Percentiles rank a stretch among this genome's conserved stretches.
Evolutionary conservation across 2,888 invertebrate genomes (phyloP).

Genomic region (Malacosoma neustria): DNA sequence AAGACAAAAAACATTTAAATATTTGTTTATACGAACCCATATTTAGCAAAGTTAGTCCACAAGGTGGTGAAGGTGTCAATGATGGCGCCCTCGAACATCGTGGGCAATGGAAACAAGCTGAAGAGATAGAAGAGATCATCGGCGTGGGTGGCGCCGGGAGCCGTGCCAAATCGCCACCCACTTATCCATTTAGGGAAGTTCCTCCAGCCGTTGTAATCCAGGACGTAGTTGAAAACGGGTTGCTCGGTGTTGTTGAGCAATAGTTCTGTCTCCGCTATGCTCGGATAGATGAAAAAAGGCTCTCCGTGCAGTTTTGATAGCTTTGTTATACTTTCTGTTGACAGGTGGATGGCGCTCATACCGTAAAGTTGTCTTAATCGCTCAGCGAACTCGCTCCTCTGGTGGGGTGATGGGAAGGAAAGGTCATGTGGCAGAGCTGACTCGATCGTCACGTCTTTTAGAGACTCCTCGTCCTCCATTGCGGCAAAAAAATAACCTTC

Average conservation of each 20-base stretch:
- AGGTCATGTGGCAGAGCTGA: conserved; percentile 5
- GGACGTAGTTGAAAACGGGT: conserved; percentile 20
- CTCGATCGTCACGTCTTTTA: conserved; percentile 5
- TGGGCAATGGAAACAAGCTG: conserved; percentile 9
- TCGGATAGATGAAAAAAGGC: conserved; percentile 16
- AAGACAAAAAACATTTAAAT: no score
- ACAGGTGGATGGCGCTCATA: conserved; percentile 30
- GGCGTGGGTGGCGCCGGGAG: conserved; percentile 21
- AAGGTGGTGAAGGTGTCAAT: conserved; percentile 16
- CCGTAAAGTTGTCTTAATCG: conserved; percentile 20
- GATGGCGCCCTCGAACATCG: conserved; percentile 12
- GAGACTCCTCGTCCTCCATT: conserved; percentile 4
- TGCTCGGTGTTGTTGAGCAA: conserved; percentile 8
- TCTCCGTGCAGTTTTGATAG: conserved; percentile 23
- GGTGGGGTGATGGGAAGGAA: conserved; percentile 4
- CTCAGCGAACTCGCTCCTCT: conserved; percentile 2
- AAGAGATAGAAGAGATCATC: conserved; percentile 24
- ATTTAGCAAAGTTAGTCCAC: conserved; percentile 21
- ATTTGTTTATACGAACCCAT: conserved; percentile 16
- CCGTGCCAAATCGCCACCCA: conserved; percentile 4
- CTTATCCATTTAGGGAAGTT: conserved; percentile 15
- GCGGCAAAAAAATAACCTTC: conserved; percentile 17
- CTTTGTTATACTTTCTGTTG: conserved; percentile 24
- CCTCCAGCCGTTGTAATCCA: conserved; percentile 19
- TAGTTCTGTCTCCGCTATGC: conserved; percentile 16